Conservation (phyloP, 2,888 invertebrate species). For the Molorchus minor region DNA sequence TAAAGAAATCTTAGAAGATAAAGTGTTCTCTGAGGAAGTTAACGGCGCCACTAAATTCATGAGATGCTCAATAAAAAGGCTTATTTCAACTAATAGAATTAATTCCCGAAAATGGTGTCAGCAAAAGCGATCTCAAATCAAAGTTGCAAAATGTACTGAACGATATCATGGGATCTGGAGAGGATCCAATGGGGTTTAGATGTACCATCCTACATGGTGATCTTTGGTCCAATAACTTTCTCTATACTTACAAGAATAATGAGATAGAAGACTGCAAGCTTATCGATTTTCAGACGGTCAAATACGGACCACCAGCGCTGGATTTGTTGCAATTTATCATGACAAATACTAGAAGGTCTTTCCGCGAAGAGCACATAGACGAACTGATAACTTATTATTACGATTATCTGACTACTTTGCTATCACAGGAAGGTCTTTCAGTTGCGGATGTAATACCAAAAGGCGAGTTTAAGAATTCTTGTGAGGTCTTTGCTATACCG, state of each 20-base stretch:
- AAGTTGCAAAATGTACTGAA: constrained; percentile 30
- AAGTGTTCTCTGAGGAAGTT: constrained; percentile 37
- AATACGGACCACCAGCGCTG: constrained; percentile 49
- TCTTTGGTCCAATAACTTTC: constrained; percentile 55
- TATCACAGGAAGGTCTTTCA: constrained; percentile 34
- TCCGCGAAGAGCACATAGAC: constrained; percentile 45
- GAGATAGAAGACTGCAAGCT: constrained; percentile 43
- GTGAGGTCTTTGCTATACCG: constrained; percentile 32
- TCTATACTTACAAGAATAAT: constrained; percentile 44
- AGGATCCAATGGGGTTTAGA: constrained; percentile 25
- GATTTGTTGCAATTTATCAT: constrained; percentile 52
- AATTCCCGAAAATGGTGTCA: constrained; percentile 40
- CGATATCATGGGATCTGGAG: constrained; percentile 1
- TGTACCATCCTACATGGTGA: constrained; percentile 52
- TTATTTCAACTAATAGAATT: constrained; percentile 45
- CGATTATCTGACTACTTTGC: constrained; percentile 37
- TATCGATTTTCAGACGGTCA: constrained; percentile 54
- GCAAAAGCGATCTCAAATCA: constrained; percentile 38
- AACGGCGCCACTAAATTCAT: constrained; percentile 41
- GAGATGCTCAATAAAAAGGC: constrained; percentile 42
- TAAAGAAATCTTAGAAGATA: constrained; percentile 44
- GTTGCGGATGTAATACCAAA: constrained; percentile 36
- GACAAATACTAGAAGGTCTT: constrained; percentile 48
- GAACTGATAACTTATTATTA: constrained; percentile 52
- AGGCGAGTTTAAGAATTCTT: constrained; percentile 41